Conservation (phyloP, 2,113 vertebrate species). For the Albula goreensis region DNA sequence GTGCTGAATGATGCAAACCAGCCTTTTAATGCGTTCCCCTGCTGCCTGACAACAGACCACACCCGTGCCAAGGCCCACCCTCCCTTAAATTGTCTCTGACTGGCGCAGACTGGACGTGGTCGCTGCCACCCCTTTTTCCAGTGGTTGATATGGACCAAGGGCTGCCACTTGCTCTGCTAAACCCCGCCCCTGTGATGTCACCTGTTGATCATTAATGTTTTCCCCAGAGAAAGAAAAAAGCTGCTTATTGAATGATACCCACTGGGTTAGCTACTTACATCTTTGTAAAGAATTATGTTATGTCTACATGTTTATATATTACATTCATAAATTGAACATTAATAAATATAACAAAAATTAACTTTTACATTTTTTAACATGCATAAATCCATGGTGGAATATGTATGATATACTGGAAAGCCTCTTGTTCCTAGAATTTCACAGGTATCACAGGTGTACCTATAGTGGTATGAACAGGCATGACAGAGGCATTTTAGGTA, state of each 20-base stretch:
- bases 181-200: neutral
- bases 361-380: neutral
- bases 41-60: conserved; percentile 66
- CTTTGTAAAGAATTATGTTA: neutral
- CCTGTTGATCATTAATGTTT: neutral
- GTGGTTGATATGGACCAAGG: no score
- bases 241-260: neutral
- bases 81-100: conserved; percentile 34
- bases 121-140: conserved; percentile 16
- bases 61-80: conserved; percentile 55
- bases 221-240: neutral
- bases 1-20: conserved; percentile 72
- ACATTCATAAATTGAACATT: neutral
- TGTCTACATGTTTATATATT: neutral
- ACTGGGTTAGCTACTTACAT: neutral
- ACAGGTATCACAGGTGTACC: no score
- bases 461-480: no score
- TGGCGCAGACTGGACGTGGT: neutral
- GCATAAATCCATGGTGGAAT: neutral
- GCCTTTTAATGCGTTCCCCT: conserved; percentile 69
- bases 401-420: neutral
- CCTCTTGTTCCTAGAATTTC: no score
- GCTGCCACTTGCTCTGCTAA: neutral
- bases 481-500: no score
- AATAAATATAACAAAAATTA: neutral